A percentile compares a stretch with the other conserved stretches of the same genome.
phyloP scores from a whole-genome alignment of 2,888 invertebrate genomes.

The Catocala sponsa region DNA sequence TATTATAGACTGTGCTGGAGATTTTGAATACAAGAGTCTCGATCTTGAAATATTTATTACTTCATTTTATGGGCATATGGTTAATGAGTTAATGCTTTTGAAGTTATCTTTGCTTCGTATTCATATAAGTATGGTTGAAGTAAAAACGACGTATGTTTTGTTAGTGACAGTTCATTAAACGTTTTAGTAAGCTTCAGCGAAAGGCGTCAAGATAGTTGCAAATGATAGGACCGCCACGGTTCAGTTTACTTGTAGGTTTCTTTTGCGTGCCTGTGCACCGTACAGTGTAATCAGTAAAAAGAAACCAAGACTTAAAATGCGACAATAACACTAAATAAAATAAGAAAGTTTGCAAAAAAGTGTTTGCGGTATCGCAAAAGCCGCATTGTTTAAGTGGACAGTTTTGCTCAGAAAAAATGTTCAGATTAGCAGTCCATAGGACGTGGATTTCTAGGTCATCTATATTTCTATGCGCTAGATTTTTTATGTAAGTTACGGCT shows the following conservation, averaged over 20 bases:
- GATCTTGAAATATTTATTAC: conserved; percentile 24
- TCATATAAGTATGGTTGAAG: not conserved
- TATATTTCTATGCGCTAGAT: conserved; percentile 19
- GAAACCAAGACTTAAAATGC: conserved; percentile 46
- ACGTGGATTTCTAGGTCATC: conserved; percentile 36
- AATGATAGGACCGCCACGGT: conserved; percentile 28
- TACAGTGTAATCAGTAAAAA: conserved; percentile 52
- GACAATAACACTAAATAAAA: conserved; percentile 58
- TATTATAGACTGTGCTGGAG: conserved; percentile 19
- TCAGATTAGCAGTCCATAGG: conserved; percentile 34
- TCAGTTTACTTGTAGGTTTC: conserved; percentile 36
- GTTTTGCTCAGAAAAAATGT: conserved; percentile 54
- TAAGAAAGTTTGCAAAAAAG: conserved; percentile 69
- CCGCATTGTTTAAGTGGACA: conserved; percentile 63
- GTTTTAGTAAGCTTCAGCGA: conserved; percentile 13
- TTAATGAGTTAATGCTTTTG: not conserved
- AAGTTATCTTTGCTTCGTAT: conserved; percentile 3
- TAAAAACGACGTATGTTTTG: conserved; percentile 11
- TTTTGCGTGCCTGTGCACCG: conserved; percentile 46
- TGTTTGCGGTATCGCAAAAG: conserved; percentile 62
- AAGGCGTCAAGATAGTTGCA: conserved; percentile 23
- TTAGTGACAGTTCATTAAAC: conserved; percentile 20
- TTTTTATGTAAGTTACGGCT: conserved; percentile 6
- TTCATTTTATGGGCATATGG: not conserved
- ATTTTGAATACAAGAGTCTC: conserved; percentile 22